Evolutionary conservation across 2,888 invertebrate genomes (phyloP).

Genomic region (Xestia c-nigrum): DNA sequence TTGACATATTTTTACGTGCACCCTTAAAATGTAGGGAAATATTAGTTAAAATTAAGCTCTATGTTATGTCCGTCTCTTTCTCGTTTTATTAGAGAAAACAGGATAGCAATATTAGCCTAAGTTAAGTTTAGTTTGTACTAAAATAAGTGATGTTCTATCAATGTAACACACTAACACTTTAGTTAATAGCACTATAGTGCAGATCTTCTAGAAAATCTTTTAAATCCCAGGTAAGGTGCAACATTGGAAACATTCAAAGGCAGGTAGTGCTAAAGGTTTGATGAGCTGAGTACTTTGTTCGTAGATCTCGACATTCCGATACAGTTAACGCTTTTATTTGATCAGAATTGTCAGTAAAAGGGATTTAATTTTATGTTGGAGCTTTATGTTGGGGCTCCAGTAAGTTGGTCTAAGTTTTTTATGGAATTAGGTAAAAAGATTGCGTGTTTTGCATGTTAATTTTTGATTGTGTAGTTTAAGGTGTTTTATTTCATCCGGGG

Average conservation of each 20-base stretch:
- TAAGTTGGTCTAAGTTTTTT: too few relatives aligned
- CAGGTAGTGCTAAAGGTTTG: slow-evolving; percentile 38
- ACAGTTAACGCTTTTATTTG: slow-evolving; percentile 50
- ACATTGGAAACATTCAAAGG: slow-evolving; percentile 51
- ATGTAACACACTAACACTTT: not conserved
- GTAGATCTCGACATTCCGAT: slow-evolving; percentile 43
- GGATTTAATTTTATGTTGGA: slow-evolving; percentile 40
- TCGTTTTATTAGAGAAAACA: too few relatives aligned
- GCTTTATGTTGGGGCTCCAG: not conserved
- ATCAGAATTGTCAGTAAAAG: slow-evolving; percentile 38
- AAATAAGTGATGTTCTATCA: not conserved
- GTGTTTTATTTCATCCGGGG: too few relatives aligned
- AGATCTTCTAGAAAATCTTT: slow-evolving; percentile 37
- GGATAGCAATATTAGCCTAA: too few relatives aligned
- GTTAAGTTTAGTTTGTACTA: too few relatives aligned
- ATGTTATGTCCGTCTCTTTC: too few relatives aligned
- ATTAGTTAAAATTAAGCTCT: too few relatives aligned
- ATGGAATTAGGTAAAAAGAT: too few relatives aligned
- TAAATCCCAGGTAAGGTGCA: slow-evolving; percentile 31
- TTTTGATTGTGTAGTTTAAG: too few relatives aligned
- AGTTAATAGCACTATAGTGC: not conserved
- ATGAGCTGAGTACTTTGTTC: slow-evolving; percentile 51
- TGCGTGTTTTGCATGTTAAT: too few relatives aligned
- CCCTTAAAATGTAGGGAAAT: too few relatives aligned
- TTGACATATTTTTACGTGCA: too few relatives aligned